phyloP scores from a whole-genome alignment of 2,888 invertebrate genomes.

The Hemithea aestivaria region DNA sequence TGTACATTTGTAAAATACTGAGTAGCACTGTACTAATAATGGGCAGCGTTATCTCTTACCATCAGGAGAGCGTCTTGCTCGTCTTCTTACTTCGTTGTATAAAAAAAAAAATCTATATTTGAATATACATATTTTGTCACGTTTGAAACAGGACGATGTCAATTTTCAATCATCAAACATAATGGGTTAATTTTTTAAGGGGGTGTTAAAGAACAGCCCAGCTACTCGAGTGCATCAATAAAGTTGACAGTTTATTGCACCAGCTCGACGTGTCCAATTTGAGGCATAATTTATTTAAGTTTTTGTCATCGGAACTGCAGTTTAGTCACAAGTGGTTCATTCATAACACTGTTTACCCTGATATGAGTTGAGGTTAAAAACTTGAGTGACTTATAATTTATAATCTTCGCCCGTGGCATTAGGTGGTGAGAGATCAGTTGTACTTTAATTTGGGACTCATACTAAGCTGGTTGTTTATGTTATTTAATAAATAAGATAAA shows the following conservation, averaged over 20 bases:
- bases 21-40: no score
- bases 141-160: constrained; percentile 14
- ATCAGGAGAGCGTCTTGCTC: no score
- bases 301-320: constrained; percentile 55
- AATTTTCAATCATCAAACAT: constrained; percentile 30
- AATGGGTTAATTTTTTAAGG: constrained; percentile 25
- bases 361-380: constrained; percentile 32
- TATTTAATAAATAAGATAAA: no score
- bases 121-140: constrained; percentile 1
- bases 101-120: no score
- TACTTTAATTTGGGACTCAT: no score
- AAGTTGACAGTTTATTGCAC: constrained; percentile 67
- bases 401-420: no score
- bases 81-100: no score
- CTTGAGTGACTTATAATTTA: constrained; percentile 2
- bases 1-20: no score
- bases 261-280: constrained; percentile 56
- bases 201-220: constrained; percentile 34
- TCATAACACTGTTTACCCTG: constrained; percentile 42
- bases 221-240: constrained; percentile 63
- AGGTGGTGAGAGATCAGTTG: no score
- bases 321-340: constrained; percentile 56
- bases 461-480: no score
- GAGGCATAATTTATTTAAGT: constrained; percentile 57
- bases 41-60: no score